Evolutionary conservation across 2,888 invertebrate species (phyloP).

Genomic region (Eristalinus aeneus): DNA sequence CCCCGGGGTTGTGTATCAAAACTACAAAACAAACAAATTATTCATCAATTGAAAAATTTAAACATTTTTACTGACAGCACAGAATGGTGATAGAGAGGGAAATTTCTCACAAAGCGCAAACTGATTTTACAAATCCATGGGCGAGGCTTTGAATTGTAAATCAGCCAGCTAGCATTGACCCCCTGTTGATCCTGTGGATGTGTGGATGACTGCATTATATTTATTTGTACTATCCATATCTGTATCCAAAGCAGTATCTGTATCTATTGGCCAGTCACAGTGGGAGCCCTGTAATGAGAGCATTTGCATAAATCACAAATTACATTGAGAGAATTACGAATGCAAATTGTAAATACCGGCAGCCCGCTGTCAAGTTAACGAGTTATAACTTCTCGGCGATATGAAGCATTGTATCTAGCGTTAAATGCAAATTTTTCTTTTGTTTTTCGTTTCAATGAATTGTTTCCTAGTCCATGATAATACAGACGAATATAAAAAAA

Average conservation of each 20-base stretch:
- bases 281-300: constrained; percentile 49
- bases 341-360: constrained; percentile 64
- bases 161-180: constrained; percentile 53
- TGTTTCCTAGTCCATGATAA: background rate
- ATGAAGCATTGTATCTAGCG: background rate
- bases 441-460: background rate
- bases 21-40: background rate
- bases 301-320: constrained; percentile 68
- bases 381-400: constrained; percentile 35
- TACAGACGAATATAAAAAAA: background rate
- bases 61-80: constrained; percentile 32
- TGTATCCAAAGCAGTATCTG: background rate
- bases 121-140: constrained; percentile 10
- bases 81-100: background rate
- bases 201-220: background rate
- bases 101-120: background rate
- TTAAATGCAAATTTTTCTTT: background rate
- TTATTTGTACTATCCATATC: constrained; percentile 10
- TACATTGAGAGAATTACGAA: constrained; percentile 30
- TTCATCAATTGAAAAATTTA: constrained; percentile 34
- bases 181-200: constrained; percentile 29
- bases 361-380: constrained; percentile 57
- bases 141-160: constrained; percentile 36
- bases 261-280: constrained; percentile 12
- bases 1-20: background rate